phyloP scores from a whole-genome alignment of 2,888 invertebrate species.

The Pristionchus mayeri region DNA sequence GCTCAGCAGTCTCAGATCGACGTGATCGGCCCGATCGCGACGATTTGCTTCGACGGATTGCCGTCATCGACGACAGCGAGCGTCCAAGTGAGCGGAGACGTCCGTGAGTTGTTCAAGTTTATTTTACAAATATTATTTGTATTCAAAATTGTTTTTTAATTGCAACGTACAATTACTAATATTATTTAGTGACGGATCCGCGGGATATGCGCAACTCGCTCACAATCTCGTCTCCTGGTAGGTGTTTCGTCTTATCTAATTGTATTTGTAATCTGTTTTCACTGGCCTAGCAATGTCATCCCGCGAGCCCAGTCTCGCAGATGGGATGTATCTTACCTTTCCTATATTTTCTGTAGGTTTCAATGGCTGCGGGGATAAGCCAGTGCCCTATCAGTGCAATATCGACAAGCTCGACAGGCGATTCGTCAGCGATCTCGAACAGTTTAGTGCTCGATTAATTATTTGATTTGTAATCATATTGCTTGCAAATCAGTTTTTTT shows the following conservation, averaged over 20 bases:
- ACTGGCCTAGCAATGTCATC: too few relatives aligned
- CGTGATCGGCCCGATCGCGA: neutral
- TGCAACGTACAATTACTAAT: too few relatives aligned
- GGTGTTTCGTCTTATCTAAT: neutral
- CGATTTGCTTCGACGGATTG: neutral
- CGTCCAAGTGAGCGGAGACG: neutral
- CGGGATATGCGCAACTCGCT: neutral
- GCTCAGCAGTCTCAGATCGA: conserved; percentile 21
- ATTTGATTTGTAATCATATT: neutral
- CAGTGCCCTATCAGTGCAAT: neutral
- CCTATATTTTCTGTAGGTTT: neutral
- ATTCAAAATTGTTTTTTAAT: too few relatives aligned
- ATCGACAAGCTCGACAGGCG: neutral
- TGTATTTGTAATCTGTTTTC: too few relatives aligned
- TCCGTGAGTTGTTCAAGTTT: neutral
- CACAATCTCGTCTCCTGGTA: conserved; percentile 13
- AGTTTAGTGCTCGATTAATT: too few relatives aligned
- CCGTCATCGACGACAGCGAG: neutral
- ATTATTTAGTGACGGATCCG: neutral
- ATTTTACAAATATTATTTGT: too few relatives aligned
- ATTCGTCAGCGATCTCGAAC: neutral
- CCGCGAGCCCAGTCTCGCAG: too few relatives aligned
- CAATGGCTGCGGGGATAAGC: neutral
- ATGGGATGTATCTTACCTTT: too few relatives aligned
- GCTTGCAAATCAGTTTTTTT: neutral